phyloP scores from a whole-genome alignment of 2,113 vertebrate genomes.

The Paedocypris sp. region DNA sequence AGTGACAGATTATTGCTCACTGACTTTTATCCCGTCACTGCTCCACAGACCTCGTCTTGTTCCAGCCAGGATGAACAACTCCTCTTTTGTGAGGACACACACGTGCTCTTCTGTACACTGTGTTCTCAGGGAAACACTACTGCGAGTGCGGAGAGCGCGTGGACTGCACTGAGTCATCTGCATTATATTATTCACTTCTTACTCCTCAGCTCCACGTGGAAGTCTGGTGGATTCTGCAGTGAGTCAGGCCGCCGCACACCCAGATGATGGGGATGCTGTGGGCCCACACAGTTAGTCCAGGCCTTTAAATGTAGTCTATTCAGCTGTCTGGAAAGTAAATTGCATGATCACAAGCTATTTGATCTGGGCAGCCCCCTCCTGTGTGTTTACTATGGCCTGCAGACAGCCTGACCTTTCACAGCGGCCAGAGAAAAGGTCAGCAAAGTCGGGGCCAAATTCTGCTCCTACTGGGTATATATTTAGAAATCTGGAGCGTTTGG shows the following conservation, averaged over 20 bases:
- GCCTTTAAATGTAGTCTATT: background rate
- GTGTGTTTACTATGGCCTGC: background rate
- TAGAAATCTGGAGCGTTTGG: too few relatives aligned
- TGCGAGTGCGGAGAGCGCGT: background rate
- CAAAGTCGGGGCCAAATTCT: background rate
- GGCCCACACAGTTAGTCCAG: background rate
- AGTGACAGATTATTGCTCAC: slow-evolving; percentile 1
- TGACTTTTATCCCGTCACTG: background rate
- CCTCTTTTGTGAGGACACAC: background rate
- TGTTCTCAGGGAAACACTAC: background rate
- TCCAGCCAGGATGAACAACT: too few relatives aligned
- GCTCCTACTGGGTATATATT: too few relatives aligned
- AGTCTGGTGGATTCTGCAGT: background rate
- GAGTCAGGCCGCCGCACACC: background rate
- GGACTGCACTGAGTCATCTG: background rate
- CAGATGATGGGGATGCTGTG: background rate
- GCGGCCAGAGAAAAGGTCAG: slow-evolving; percentile 8
- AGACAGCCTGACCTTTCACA: slow-evolving; percentile 8
- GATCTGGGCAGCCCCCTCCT: background rate
- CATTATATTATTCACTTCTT: background rate
- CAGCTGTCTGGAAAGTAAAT: background rate
- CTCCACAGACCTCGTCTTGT: too few relatives aligned
- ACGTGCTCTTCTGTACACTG: background rate
- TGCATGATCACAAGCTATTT: background rate
- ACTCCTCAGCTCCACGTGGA: background rate